Percentiles rank a stretch among this genome's conserved stretches.
Evolutionary conservation across 2,888 invertebrate genomes (phyloP).

Genomic region (Napeogenes sylphis): DNA sequence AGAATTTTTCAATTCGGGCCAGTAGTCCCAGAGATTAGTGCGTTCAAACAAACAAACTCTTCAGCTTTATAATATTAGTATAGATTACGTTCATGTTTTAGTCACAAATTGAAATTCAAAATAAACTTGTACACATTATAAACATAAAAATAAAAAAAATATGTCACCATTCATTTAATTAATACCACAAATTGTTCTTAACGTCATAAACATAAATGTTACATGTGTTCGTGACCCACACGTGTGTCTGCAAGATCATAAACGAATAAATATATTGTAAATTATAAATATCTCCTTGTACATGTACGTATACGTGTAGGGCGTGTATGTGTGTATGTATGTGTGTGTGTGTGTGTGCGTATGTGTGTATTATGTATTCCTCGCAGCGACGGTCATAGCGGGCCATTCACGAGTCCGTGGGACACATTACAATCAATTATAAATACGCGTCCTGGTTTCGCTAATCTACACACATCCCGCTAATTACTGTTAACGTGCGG

Average conservation of each 20-base stretch:
- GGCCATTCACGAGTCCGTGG: slow-evolving; percentile 50
- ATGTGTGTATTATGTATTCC: slow-evolving; percentile 44
- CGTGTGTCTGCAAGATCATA: not conserved
- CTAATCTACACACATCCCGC: slow-evolving; percentile 18
- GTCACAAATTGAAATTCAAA: no score
- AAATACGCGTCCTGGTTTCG: slow-evolving; percentile 44
- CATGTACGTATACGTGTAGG: not conserved
- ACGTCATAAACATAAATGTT: no score
- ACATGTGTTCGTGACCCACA: not conserved
- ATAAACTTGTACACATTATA: no score
- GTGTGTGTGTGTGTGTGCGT: not conserved
- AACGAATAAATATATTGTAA: not conserved
- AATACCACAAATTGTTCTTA: no score
- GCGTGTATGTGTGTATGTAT: not conserved
- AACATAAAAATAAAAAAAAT: no score
- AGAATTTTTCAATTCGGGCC: no score
- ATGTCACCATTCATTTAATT: no score
- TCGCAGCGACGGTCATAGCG: slow-evolving; percentile 43
- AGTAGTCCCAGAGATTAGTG: no score
- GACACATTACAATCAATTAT: slow-evolving; percentile 57
- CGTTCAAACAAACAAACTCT: no score
- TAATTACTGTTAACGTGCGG: slow-evolving; percentile 23
- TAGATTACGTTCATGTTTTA: no score
- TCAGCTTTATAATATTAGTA: no score
- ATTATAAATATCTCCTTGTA: not conserved